Percentiles rank a stretch among this genome's conserved stretches.
Evolutionary conservation across 2,797 vertebrate species (phyloP).

Genomic region (Sparus aurata): DNA sequence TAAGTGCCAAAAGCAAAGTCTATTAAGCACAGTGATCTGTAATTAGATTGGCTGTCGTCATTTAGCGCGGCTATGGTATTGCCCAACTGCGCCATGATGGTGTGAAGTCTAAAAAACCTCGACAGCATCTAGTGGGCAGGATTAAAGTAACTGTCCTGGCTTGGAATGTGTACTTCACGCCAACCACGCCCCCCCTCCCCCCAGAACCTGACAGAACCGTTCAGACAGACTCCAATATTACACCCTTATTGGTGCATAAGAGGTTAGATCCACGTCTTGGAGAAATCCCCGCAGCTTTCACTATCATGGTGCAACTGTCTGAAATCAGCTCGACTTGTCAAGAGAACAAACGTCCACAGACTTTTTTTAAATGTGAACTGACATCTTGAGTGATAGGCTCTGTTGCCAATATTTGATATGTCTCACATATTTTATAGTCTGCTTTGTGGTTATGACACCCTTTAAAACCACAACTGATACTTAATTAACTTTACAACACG

Average conservation of each 20-base stretch:
- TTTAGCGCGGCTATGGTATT: conserved; percentile 45
- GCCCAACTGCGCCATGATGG: conserved; percentile 25
- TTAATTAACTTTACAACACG: not conserved
- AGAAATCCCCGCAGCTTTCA: conserved; percentile 23
- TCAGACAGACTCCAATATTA: conserved; percentile 19
- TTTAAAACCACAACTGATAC: not conserved
- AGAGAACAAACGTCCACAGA: conserved; percentile 27
- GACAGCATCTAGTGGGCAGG: conserved; percentile 5
- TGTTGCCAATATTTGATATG: conserved; percentile 18
- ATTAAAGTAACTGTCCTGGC: conserved; percentile 24
- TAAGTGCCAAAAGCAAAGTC: conserved; percentile 58
- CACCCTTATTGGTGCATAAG: not conserved
- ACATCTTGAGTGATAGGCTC: conserved; percentile 49
- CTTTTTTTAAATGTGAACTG: conserved; percentile 41
- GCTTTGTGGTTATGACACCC: not conserved
- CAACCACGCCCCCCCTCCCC: no score
- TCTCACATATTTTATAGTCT: conserved; percentile 32
- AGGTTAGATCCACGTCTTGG: conserved; percentile 25
- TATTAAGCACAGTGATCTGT: conserved; percentile 63
- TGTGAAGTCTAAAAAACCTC: conserved; percentile 19
- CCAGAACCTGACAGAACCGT: conserved; percentile 10
- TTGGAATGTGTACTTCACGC: not conserved
- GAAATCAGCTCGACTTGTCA: conserved; percentile 41
- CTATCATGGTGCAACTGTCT: conserved; percentile 24
- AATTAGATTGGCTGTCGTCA: conserved; percentile 61